A percentile compares a stretch with the other conserved stretches of the same genome.
Evolutionary conservation across 2,113 vertebrate genomes (phyloP).

Genomic region (Heterochromis multidens): DNA sequence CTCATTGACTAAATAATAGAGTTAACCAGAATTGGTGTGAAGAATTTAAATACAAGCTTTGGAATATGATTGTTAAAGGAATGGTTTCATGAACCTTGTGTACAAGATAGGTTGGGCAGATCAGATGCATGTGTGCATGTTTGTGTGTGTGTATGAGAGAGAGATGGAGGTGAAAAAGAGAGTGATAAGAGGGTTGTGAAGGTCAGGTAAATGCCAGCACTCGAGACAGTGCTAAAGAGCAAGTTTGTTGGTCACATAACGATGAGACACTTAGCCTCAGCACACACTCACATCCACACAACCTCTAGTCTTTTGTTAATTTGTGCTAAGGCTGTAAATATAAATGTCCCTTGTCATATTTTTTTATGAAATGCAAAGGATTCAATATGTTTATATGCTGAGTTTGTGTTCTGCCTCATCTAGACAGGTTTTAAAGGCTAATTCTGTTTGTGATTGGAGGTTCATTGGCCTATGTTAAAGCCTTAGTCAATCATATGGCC

Average conservation of each 20-base stretch:
- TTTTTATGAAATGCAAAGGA: neutral
- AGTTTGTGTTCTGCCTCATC: neutral
- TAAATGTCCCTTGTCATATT: neutral
- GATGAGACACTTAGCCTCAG: slow-evolving; percentile 23
- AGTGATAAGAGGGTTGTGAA: slow-evolving; percentile 42
- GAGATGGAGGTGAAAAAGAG: neutral
- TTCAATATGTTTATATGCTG: neutral
- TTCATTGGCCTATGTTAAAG: slow-evolving; percentile 25
- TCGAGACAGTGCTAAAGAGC: slow-evolving; percentile 52
- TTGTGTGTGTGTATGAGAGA: neutral
- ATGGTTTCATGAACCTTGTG: neutral
- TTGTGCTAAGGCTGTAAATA: neutral
- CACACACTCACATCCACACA: neutral
- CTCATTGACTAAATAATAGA: slow-evolving; percentile 13
- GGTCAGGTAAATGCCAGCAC: slow-evolving; percentile 67
- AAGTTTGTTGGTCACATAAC: slow-evolving; percentile 53
- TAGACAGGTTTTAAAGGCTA: slow-evolving; percentile 25
- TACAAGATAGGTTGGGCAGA: neutral
- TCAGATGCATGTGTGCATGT: neutral
- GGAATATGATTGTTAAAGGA: neutral
- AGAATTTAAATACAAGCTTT: slow-evolving; percentile 17
- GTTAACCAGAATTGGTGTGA: slow-evolving; percentile 7
- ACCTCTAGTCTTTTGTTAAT: neutral
- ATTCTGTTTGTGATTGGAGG: slow-evolving; percentile 10
- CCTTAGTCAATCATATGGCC: slow-evolving; percentile 9